Percentiles rank a stretch among this genome's conserved stretches.
Evolutionary conservation across 2,888 invertebrate genomes (phyloP).

Genomic region (Dicranocentrus wangi): DNA sequence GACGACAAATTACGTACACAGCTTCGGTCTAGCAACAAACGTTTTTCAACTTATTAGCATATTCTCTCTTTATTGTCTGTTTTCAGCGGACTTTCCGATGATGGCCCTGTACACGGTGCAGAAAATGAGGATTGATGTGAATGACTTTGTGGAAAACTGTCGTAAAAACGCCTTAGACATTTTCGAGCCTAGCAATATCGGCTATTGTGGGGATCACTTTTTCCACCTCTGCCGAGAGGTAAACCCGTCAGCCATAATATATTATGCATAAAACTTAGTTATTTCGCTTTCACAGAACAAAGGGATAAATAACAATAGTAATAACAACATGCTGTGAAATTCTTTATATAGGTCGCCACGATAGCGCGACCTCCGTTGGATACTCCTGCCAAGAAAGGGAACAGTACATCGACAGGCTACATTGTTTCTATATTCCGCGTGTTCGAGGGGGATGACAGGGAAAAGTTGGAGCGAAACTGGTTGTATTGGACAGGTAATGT

Average conservation of each 20-base stretch:
- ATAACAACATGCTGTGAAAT: not conserved
- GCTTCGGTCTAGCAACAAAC: too few relatives aligned
- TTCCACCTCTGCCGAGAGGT: conserved; percentile 88
- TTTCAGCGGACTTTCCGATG: conserved; percentile 90
- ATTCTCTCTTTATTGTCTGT: too few relatives aligned
- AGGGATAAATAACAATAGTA: too few relatives aligned
- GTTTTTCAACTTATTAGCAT: too few relatives aligned
- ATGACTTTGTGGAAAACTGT: conserved; percentile 89
- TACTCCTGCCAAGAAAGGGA: conserved; percentile 83
- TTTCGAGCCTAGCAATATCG: conserved; percentile 86
- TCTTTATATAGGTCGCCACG: conserved; percentile 86
- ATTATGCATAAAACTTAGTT: too few relatives aligned
- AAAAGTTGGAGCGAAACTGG: conserved; percentile 94
- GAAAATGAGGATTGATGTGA: conserved; percentile 88
- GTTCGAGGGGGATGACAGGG: conserved; percentile 94
- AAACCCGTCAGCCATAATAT: too few relatives aligned
- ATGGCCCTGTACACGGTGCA: conserved; percentile 93
- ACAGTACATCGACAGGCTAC: conserved; percentile 84
- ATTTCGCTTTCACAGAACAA: too few relatives aligned
- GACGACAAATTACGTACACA: too few relatives aligned
- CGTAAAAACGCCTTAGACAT: conserved; percentile 87
- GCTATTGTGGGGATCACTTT: conserved; percentile 91
- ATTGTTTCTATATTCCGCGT: conserved; percentile 95
- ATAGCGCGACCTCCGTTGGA: conserved; percentile 90
- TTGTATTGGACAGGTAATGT: conserved; percentile 85